phyloP scores from a whole-genome alignment of 2,113 vertebrate species.

The Ursus arctos region DNA sequence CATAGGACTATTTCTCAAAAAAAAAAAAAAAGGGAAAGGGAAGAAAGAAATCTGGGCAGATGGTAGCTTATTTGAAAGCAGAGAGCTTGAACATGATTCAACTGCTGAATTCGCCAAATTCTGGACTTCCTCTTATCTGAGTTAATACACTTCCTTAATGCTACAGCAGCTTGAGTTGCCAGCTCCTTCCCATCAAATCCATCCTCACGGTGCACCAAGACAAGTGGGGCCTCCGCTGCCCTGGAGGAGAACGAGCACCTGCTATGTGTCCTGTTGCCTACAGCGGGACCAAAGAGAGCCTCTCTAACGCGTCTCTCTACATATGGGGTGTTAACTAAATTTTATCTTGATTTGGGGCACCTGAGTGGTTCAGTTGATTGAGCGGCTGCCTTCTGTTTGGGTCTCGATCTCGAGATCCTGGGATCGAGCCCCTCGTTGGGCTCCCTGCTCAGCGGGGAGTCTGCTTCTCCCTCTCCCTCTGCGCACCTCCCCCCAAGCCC shows the following conservation, averaged over 20 bases:
- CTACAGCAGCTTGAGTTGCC: background rate
- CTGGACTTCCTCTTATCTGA: background rate
- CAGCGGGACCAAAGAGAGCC: background rate
- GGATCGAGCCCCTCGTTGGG: background rate
- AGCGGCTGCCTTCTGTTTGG: background rate
- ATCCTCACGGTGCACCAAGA: background rate
- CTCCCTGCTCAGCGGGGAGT: background rate
- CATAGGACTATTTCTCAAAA: conserved; percentile 28
- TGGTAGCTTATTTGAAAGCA: conserved; percentile 36
- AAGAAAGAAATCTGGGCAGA: conserved; percentile 39
- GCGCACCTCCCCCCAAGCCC: too few relatives aligned
- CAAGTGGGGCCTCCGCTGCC: background rate
- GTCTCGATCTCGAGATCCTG: background rate
- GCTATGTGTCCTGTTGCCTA: background rate
- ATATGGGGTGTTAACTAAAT: background rate
- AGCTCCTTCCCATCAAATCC: background rate
- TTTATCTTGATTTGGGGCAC: background rate
- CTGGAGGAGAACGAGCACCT: background rate
- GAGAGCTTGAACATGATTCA: background rate
- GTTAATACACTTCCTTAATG: background rate
- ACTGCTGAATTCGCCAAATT: background rate
- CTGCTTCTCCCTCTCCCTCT: background rate
- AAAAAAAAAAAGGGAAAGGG: background rate
- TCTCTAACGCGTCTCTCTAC: background rate
- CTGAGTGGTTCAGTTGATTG: background rate